A percentile compares a stretch with the other conserved stretches of the same genome.
Evolutionary conservation across 2,888 invertebrate species (phyloP).

Genomic region (Strigamia maritima): DNA sequence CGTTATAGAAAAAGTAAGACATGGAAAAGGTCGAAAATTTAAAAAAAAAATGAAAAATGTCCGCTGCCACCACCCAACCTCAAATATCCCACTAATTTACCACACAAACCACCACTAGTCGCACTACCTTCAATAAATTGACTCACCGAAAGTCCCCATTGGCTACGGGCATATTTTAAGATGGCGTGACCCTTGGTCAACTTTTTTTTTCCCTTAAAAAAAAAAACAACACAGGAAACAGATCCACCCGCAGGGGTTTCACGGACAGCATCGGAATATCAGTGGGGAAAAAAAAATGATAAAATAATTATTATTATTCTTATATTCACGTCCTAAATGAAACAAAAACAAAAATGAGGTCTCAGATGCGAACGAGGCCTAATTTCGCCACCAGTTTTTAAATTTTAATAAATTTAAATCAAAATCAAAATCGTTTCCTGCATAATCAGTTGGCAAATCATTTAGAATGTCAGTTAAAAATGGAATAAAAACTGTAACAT

Average conservation of each 20-base stretch:
- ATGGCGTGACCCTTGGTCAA: background rate
- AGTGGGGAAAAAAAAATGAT: background rate
- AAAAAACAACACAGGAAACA: background rate
- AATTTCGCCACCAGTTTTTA: background rate
- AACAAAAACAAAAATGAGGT: background rate
- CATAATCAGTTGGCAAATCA: background rate
- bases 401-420: too few species aligned
- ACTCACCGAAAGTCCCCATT: slow-evolving; percentile 1
- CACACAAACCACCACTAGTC: background rate
- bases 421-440: background rate
- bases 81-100: background rate
- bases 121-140: background rate
- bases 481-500: background rate
- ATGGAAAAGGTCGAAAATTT: too few species aligned
- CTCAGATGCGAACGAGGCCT: background rate
- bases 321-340: background rate
- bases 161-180: background rate
- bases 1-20: too few species aligned
- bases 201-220: background rate
- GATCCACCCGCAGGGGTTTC: background rate
- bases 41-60: too few species aligned
- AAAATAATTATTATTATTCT: background rate
- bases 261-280: background rate
- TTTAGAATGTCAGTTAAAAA: too few species aligned
- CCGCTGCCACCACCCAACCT: too few species aligned